Evolutionary conservation across 2,797 vertebrate genomes (phyloP), one percentile per base, ranked within the genome.

Genomic region (Sylvilagus floridanus): DNA sequence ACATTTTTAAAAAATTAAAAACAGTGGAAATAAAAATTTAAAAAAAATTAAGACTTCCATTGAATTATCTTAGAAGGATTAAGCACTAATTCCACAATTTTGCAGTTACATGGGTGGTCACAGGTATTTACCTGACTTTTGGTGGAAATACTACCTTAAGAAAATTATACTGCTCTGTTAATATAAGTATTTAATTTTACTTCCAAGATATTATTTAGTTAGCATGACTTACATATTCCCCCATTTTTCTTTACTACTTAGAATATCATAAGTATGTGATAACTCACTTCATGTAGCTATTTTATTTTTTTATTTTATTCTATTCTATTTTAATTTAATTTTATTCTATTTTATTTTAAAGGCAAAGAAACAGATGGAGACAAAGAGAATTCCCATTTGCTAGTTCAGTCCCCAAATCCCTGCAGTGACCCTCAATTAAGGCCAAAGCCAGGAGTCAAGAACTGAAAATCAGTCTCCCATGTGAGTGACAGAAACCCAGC

Each of bases 221-320:
- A 63, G 42, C 4, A 84, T 69, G 63, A 47, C 84, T 93, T 69
- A 84, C 26, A 60, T 30, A 35, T 69, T 54, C 4, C 16, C 86
- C 16, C 30, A 89, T 37, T 89, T 94, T 37, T 75, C 81, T 60
- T 82, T 88, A 54, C 73, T 63, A 88, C 30, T 85, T 76, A n/a
- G 78, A 4, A 6, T 78, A 83, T 90, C 32, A 57, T 79, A 86
- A 91, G 35, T 82, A 82, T 17, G 4, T 1, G 83, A 1, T 52
- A 92, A 65, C 35, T 73, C 16, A 95, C 5, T 5, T 91, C 42
- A 76, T 42, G 6, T 11, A 76, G 60, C 37, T 77, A 88, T 57
- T 57, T 21, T 17, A 57, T 57, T 57, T 57, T 42, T 8, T 42
- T 42, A 57, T 57, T 57, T 17, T 57, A 57, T 57, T 57, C 19